These are phyloP conservation scores for Mormyrus hasselquistii DNA, from an alignment of 2,797 vertebrate species.

Conservation along the genomic window DNA sequence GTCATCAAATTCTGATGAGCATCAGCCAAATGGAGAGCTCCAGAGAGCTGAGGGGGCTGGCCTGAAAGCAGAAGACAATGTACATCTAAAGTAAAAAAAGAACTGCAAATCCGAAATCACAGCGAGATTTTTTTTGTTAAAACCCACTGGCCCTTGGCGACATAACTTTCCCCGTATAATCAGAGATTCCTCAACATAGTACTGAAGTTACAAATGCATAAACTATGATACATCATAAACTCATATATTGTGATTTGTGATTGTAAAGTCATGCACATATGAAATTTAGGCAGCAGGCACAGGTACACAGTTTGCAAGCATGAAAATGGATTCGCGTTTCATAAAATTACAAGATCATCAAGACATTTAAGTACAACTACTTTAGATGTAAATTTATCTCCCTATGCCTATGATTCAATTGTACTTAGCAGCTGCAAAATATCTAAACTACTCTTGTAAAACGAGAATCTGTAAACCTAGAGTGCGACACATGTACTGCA, in stretches of 20 bases:
- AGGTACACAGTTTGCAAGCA: neutral
- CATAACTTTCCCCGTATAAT: neutral
- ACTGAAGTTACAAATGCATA: neutral
- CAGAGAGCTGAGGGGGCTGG: neutral
- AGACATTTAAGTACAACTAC: neutral
- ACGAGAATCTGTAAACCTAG: neutral
- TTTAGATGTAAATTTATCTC: neutral
- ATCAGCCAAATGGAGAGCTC: neutral
- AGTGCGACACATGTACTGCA: neutral
- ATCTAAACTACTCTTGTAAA: neutral
- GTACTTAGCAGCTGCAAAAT: neutral
- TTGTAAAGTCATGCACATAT: neutral
- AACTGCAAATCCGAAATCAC: neutral
- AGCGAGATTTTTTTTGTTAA: neutral
- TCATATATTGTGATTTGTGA: neutral
- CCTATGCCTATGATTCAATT: neutral
- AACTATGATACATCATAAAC: neutral
- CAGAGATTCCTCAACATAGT: neutral
- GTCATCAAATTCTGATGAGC: neutral
- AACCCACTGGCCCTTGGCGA: neutral
- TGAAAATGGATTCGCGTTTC: neutral
- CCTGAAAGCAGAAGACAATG: neutral
- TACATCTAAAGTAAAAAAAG: neutral
- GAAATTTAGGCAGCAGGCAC: neutral
- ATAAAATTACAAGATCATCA: neutral